Conservation (phyloP, 2,113 vertebrate genomes). For the Telmatochromis brichardi region DNA sequence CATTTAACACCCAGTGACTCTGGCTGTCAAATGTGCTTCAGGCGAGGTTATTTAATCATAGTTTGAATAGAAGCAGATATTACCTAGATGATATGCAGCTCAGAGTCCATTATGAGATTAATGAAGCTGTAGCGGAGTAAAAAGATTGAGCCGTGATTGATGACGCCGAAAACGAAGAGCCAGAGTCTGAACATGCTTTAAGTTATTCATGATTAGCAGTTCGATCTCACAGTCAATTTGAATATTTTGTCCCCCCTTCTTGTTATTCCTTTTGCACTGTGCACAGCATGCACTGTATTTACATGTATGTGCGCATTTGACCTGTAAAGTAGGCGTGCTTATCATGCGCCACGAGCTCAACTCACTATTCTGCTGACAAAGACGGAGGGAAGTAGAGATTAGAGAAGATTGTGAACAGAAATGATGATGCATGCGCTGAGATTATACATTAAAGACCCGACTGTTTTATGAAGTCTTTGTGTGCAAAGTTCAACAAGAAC, state of each 20-base stretch:
- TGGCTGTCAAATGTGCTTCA: background rate
- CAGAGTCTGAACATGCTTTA: background rate
- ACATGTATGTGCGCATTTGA: background rate
- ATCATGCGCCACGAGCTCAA: background rate
- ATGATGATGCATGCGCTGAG: background rate
- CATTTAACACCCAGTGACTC: background rate
- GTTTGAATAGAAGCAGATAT: conserved; percentile 23
- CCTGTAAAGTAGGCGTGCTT: background rate
- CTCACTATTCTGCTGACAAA: conserved; percentile 46
- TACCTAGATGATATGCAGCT: conserved; percentile 5
- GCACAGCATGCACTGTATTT: background rate
- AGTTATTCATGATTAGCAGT: conserved; percentile 31
- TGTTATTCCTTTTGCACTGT: background rate
- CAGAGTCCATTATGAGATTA: conserved; percentile 36
- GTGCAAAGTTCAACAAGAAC: background rate
- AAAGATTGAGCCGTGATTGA: conserved; percentile 15
- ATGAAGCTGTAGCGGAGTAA: conserved; percentile 9
- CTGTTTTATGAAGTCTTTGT: background rate
- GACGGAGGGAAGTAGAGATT: background rate
- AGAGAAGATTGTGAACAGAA: background rate
- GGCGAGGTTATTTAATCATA: conserved; percentile 29
- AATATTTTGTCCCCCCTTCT: background rate
- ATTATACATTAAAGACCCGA: conserved; percentile 15
- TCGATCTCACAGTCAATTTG: background rate
- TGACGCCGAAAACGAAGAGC: background rate